Evolutionary conservation across 2,797 vertebrate species (phyloP), one percentile per base, ranked within the genome.

Genomic region (Lateolabrax maculatus): DNA sequence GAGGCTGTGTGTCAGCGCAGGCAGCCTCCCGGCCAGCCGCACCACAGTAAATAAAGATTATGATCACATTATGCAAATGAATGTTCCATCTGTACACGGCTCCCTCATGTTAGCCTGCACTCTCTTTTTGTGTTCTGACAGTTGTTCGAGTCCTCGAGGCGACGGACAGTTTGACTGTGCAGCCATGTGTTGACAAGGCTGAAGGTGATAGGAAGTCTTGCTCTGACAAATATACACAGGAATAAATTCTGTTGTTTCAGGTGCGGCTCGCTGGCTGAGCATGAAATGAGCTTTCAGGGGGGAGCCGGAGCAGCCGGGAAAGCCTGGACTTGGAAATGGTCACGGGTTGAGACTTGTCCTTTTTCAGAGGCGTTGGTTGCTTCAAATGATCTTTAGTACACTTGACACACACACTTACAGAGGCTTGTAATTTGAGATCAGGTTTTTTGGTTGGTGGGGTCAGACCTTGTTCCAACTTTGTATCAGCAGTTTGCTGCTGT

Each of bases 11-110:
- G 41, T 36, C 36, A 58, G 16, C 11, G 51, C 71, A 61, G 79
- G 51, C 71, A 61, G 79, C 68, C 72, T 66, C 44, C 31, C 31
- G 11, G 29, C 65, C 67, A 48, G 69, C 34, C 53, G 5, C 56
- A 36, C 79, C 43, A 16, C 73, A 52, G 67, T 83, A 16, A 74
- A 71, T 72, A 81, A 55, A 84, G 77, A 77, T 75, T 72, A 75
- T 71, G 73, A 78, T 87, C 68, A 57, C 77, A 72, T 77, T 69
- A 87, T 87, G 84, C 41, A 83, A 81, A 84, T 74, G 37, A 31
- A 4, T 43, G 34, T 29, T 86, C 75, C 68, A 68, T 80, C 55
- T 73, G 79, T 82, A 79, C 72, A 67, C 63, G 55, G 75, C 81
- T 61, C 62, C 60, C n/a, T 58, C 1, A 6, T 75, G 70, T 80